These are phyloP conservation scores for Pangasius mekongensis DNA, from an alignment of 2,797 vertebrate genomes.

Conservation along the genomic window DNA sequence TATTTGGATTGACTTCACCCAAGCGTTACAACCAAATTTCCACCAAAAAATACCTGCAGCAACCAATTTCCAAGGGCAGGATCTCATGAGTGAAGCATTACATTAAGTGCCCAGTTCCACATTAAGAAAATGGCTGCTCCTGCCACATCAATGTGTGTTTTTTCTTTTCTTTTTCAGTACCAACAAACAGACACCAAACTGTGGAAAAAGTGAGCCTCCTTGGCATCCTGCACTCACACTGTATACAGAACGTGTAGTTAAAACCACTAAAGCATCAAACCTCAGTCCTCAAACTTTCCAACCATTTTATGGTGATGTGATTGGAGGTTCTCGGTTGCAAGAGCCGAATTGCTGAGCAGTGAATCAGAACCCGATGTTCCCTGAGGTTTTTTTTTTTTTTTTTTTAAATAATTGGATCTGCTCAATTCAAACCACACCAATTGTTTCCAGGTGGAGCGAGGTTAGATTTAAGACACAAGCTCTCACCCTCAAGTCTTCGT, in stretches of 20 bases:
- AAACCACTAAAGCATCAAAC: conserved; percentile 27
- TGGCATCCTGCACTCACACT: background rate
- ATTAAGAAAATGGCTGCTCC: background rate
- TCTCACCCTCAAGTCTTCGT: background rate
- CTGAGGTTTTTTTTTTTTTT: background rate
- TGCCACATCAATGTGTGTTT: background rate
- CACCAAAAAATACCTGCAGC: background rate
- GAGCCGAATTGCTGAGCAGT: background rate
- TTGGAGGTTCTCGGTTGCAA: background rate
- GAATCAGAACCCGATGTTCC: conserved; percentile 5
- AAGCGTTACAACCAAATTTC: background rate
- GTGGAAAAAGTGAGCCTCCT: conserved; percentile 11
- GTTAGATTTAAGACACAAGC: background rate
- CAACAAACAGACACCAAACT: background rate
- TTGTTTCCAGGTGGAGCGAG: background rate
- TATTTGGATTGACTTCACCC: background rate
- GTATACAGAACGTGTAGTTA: background rate
- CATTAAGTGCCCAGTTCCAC: background rate
- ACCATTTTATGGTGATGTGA: conserved; percentile 20
- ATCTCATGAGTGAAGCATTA: background rate
- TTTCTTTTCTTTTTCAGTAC: background rate
- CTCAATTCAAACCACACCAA: conserved; percentile 7
- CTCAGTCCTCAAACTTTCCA: conserved; percentile 27
- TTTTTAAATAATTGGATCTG: background rate
- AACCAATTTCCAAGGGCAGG: background rate